Percentiles rank a stretch among this genome's conserved stretches.
These are phyloP conservation scores for Rattus rattus DNA, from an alignment of 2,113 vertebrate genomes.

Conservation along the genomic window DNA sequence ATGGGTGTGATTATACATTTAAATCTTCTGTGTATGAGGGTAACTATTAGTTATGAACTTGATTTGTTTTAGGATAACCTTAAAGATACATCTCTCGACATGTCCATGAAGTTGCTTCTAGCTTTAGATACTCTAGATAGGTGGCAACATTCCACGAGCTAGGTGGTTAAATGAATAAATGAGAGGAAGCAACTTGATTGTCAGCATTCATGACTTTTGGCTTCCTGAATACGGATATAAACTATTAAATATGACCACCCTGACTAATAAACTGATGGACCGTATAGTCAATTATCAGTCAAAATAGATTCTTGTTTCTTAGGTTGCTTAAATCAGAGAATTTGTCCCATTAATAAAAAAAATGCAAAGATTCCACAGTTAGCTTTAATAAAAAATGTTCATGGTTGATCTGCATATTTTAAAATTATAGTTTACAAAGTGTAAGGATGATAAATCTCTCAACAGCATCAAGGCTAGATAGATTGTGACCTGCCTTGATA, in stretches of 20 bases:
- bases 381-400: background rate
- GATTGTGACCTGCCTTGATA: background rate
- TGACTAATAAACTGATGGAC: background rate
- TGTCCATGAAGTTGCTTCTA: background rate
- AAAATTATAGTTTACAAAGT: background rate
- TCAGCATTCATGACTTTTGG: no score
- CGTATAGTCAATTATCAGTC: background rate
- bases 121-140: background rate
- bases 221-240: no score
- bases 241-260: background rate
- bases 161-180: background rate
- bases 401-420: background rate
- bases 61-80: background rate
- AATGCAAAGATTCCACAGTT: background rate
- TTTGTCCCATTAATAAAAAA: background rate
- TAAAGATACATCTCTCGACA: background rate
- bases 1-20: background rate
- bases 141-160: accelerated
- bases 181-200: background rate
- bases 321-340: background rate
- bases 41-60: background rate
- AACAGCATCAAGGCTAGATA: background rate
- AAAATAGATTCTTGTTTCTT: background rate
- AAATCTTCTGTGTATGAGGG: background rate
- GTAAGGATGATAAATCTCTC: background rate